These are phyloP conservation scores for Caradrina clavipalpis DNA, from an alignment of 2,888 invertebrate species.

Conservation along the genomic window DNA sequence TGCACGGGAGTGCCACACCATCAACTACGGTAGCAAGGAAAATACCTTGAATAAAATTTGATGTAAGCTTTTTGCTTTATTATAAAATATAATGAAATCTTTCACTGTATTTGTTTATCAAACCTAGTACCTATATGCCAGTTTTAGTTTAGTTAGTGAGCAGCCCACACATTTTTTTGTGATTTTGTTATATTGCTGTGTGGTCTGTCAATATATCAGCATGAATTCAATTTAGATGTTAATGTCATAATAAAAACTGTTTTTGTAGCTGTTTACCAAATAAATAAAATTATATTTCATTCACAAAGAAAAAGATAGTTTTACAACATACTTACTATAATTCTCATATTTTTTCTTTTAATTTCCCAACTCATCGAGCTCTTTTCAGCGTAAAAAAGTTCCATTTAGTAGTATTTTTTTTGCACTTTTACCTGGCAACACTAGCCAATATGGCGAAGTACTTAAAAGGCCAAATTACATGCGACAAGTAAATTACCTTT, in stretches of 20 bases:
- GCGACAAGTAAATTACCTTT: constrained; percentile 75
- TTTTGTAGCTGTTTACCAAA: too few species aligned
- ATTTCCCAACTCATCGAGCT: constrained; percentile 10
- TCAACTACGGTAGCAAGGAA: too few species aligned
- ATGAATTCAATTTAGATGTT: constrained; percentile 26
- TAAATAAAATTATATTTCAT: constrained; percentile 8
- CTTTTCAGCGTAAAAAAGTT: background rate
- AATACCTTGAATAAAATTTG: too few species aligned
- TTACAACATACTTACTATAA: background rate
- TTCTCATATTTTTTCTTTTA: background rate
- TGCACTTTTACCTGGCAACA: constrained; percentile 34
- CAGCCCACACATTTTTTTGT: constrained; percentile 30
- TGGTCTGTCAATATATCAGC: constrained; percentile 35
- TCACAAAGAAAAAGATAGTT: background rate
- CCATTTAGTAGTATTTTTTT: constrained; percentile 2
- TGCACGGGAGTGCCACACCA: too few species aligned
- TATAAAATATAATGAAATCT: too few species aligned
- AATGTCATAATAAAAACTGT: constrained; percentile 9
- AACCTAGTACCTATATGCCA: too few species aligned
- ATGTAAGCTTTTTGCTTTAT: too few species aligned
- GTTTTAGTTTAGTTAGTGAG: background rate
- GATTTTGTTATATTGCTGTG: constrained; percentile 34
- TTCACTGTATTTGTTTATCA: too few species aligned
- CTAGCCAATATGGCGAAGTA: constrained; percentile 45
- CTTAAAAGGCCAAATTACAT: constrained; percentile 62